Percentiles rank a stretch among this genome's conserved stretches.
Evolutionary conservation across 2,113 vertebrate genomes (phyloP).

Genomic region (Xyrauchen texanus): DNA sequence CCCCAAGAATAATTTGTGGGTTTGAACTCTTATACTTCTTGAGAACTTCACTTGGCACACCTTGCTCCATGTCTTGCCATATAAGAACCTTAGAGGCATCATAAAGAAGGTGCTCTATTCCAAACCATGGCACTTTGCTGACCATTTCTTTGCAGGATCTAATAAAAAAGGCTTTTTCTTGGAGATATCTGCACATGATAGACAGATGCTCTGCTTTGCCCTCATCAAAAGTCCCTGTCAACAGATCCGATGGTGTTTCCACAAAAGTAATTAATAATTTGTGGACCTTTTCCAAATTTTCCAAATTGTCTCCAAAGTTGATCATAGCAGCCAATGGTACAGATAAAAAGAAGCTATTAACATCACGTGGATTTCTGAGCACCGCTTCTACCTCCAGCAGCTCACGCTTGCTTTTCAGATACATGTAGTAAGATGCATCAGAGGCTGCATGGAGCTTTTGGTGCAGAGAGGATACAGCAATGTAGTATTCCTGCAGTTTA

Average conservation of each 20-base stretch:
- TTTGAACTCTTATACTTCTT: constrained; percentile 44
- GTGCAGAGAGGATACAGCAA: constrained; percentile 59
- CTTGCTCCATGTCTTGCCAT: constrained; percentile 58
- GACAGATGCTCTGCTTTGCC: constrained; percentile 75
- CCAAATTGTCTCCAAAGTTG: constrained; percentile 74
- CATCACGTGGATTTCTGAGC: constrained; percentile 61
- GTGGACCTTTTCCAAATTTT: constrained; percentile 69
- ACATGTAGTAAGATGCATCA: constrained; percentile 72
- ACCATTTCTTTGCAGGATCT: constrained; percentile 58
- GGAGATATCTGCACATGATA: constrained; percentile 73
- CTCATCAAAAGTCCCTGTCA: constrained; percentile 57
- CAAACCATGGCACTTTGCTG: constrained; percentile 71
- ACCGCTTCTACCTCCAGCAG: constrained; percentile 72
- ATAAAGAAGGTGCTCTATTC: constrained; percentile 75
- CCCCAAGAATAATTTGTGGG: constrained; percentile 42
- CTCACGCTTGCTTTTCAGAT: constrained; percentile 75
- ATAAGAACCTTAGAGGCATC: constrained; percentile 74
- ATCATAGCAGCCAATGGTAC: constrained; percentile 73
- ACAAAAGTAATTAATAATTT: constrained; percentile 68
- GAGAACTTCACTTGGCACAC: constrained; percentile 27
- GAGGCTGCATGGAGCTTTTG: constrained; percentile 56
- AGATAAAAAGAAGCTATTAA: constrained; percentile 74
- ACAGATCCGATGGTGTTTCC: constrained; percentile 42
- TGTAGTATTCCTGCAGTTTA: constrained; percentile 65
- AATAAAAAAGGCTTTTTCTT: constrained; percentile 73